Evolutionary conservation across 2,797 vertebrate genomes (phyloP).

Genomic region (Babyrousa celebensis): DNA sequence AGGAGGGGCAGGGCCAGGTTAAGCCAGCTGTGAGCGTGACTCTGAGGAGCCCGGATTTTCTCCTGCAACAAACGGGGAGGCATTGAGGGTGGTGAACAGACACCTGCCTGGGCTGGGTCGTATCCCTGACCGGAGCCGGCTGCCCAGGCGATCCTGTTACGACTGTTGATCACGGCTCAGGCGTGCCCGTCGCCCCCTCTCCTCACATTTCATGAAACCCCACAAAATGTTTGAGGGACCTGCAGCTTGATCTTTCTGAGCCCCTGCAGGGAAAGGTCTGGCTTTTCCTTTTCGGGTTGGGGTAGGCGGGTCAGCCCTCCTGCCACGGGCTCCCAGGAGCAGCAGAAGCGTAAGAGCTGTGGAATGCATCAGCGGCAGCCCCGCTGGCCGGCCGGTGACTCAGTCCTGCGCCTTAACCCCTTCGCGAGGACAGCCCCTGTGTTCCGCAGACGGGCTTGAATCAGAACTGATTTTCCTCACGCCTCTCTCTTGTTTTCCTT

Average conservation of each 20-base stretch:
- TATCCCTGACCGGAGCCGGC: rapidly evolving
- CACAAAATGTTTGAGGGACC: not conserved
- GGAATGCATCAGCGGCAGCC: conserved; percentile 58
- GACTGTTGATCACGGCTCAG: rapidly evolving
- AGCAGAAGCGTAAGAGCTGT: not conserved
- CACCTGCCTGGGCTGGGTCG: not conserved
- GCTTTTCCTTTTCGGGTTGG: conserved; percentile 21
- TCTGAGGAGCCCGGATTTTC: not conserved
- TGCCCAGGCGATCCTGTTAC: not conserved
- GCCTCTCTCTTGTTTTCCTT: not conserved
- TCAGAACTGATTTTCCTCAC: not conserved
- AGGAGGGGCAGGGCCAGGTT: not conserved
- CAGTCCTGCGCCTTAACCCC: not conserved
- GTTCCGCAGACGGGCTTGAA: not conserved
- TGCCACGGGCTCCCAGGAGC: not conserved
- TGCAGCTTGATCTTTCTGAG: not conserved
- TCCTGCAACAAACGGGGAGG: not conserved
- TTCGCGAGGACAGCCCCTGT: rapidly evolving
- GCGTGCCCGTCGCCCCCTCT: rapidly evolving
- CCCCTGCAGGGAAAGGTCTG: conserved; percentile 34
- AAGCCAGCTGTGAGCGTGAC: rapidly evolving
- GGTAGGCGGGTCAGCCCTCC: not conserved
- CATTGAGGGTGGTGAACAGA: not conserved
- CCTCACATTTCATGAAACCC: not conserved
- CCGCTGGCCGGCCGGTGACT: not conserved